Evolutionary conservation across 2,113 vertebrate genomes (phyloP).

Genomic region (Pluvialis apricaria): DNA sequence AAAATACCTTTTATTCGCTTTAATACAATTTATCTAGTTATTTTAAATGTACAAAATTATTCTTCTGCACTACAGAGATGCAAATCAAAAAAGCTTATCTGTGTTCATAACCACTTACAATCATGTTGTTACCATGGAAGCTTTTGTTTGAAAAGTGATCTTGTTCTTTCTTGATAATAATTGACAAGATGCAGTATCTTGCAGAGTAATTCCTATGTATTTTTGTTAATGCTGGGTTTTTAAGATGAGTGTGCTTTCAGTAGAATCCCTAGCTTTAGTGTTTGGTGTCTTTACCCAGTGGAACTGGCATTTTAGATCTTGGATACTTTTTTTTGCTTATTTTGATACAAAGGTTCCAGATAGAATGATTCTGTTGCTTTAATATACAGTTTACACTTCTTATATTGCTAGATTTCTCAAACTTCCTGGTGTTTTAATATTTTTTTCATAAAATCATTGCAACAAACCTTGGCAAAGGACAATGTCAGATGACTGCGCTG

Average conservation of each 20-base stretch:
- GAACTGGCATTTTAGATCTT: background rate
- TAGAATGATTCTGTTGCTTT: background rate
- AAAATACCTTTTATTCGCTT: background rate
- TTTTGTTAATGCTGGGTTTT: background rate
- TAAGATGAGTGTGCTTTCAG: background rate
- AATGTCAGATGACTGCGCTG: background rate
- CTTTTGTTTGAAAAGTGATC: background rate
- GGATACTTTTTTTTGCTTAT: background rate
- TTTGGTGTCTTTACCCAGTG: background rate
- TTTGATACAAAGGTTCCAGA: background rate
- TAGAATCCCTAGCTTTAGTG: background rate
- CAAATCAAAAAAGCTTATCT: background rate
- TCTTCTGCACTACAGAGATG: background rate
- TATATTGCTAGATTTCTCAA: background rate
- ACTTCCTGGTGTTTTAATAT: background rate
- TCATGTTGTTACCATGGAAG: slow-evolving; percentile 36
- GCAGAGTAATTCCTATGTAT: background rate
- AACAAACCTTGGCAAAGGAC: background rate
- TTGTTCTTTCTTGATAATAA: background rate
- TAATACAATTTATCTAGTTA: background rate
- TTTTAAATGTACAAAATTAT: background rate
- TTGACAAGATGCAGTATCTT: background rate
- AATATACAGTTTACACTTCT: background rate
- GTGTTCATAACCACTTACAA: background rate
- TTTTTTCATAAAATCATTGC: background rate